phyloP scores from a whole-genome alignment of 2,113 vertebrate species.

The Donacobius atricapilla region DNA sequence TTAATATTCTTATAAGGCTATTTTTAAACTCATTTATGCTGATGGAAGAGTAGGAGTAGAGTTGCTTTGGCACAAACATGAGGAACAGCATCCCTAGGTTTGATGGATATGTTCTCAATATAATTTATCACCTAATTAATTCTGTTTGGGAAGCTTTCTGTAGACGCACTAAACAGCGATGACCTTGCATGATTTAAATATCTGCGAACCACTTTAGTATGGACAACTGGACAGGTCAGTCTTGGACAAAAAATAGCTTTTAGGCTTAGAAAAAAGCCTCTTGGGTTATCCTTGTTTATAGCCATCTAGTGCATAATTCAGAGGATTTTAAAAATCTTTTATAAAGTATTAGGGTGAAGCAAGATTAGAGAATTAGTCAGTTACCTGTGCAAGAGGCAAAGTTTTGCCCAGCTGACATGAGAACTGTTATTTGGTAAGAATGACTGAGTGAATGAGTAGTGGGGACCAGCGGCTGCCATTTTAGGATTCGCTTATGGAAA shows the following conservation, averaged over 20 bases:
- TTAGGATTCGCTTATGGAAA: not conserved
- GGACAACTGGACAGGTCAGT: not conserved
- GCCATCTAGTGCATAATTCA: not conserved
- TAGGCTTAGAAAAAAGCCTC: not conserved
- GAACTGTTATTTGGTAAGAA: not conserved
- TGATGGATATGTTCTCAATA: not conserved
- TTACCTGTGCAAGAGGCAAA: not conserved
- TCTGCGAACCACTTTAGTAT: not conserved
- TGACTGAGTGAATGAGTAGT: not conserved
- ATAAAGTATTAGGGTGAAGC: not conserved
- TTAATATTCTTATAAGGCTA: conserved; percentile 11
- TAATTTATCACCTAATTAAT: not conserved
- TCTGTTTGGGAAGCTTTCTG: not conserved
- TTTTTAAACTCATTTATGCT: conserved; percentile 9
- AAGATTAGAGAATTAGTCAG: not conserved
- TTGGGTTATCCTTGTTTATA: not conserved
- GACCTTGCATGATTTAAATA: not conserved
- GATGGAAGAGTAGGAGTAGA: not conserved
- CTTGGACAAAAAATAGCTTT: not conserved
- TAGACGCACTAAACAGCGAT: not conserved
- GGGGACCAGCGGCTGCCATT: not conserved
- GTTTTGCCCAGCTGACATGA: not conserved
- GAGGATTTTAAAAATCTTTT: too few species aligned
- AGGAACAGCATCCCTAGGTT: not conserved
- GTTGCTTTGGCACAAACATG: not conserved